Evolutionary conservation across 2,113 vertebrate species (phyloP), one percentile per base, ranked within the genome.

Genomic region (Trichechus manatus): DNA sequence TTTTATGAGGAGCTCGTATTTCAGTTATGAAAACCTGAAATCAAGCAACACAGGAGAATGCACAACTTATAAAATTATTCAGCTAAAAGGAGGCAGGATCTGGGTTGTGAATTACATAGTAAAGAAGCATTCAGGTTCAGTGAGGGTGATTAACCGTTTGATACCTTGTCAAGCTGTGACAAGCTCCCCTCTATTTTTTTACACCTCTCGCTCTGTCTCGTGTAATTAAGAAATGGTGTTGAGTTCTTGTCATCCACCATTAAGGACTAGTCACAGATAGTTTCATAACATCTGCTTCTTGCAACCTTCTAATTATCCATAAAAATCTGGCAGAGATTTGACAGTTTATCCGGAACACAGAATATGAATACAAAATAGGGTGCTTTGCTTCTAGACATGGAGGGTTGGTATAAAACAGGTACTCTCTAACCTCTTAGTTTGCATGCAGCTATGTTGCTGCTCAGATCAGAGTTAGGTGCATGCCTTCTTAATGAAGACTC

Each of bases 231-330:
- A 93, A 96, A 94, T 75, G 75, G 86, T 64, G 80, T 75, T 87
- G 91, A 59, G 75, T 96, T 95, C 97, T 97, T 97, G 98, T 97
- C 97, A 97, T 85, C 88, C 79, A 61, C 96, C 90, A 95, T 97
- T 96, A 97, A 97, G 95, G 56, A 93, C 94, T 81, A 96, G 94
- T 96, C 94, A 96, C 94, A 95, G 94, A 96, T 81, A 95, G 96
- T 97, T 95, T 95, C 93, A 64, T 96, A 97, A 95, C 97, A 97
- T 97, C 95, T 97, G 97, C 96, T 98, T 97, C 96, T 94, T 93
- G 87, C 95, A 96, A 94, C 91, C 95, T 86, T 94, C 94, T 97
- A 97, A 98, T 97, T 97, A 98, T 80, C 95, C 97, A 96, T 94
- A 96, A 96, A 97, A 95, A 64, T 94, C 85, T 96, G 92, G 90